A percentile compares a stretch with the other conserved stretches of the same genome.
Evolutionary conservation across 2,888 invertebrate species (phyloP).

Genomic region (Atrina japonica): DNA sequence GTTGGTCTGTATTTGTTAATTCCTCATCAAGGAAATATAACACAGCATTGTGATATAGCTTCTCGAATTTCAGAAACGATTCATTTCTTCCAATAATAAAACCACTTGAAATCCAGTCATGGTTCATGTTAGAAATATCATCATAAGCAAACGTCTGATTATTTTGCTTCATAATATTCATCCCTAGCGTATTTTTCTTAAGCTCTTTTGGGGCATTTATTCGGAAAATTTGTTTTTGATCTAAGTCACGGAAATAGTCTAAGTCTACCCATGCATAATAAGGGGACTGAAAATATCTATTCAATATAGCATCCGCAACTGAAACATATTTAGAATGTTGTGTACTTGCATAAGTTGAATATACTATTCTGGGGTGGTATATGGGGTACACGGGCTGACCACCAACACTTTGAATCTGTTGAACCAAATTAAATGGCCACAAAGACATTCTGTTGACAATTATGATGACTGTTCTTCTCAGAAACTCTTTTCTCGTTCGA

Average conservation of each 20-base stretch:
- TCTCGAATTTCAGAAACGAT: conserved; percentile 35
- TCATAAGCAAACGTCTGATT: conserved; percentile 15
- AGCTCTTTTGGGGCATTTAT: conserved; percentile 34
- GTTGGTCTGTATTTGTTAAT: conserved; percentile 52
- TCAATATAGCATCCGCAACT: conserved; percentile 44
- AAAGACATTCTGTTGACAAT: conserved; percentile 42
- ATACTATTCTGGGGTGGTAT: conserved; percentile 59
- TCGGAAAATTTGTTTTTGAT: conserved; percentile 41
- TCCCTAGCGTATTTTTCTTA: conserved; percentile 38
- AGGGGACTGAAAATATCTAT: conserved; percentile 48
- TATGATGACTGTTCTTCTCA: conserved; percentile 45
- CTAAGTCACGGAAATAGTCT: conserved; percentile 57
- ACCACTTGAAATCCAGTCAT: conserved; percentile 54
- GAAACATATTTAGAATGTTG: conserved; percentile 62
- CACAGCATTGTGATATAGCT: conserved; percentile 42
- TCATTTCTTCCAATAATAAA: conserved; percentile 42
- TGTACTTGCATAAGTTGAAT: conserved; percentile 59
- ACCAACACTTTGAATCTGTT: conserved; percentile 47
- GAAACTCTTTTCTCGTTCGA: conserved; percentile 25
- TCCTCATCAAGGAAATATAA: conserved; percentile 39
- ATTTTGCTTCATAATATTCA: conserved; percentile 18
- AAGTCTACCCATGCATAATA: conserved; percentile 65
- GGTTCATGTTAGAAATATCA: conserved; percentile 47
- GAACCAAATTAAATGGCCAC: conserved; percentile 51
- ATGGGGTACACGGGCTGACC: conserved; percentile 54